A percentile compares a stretch with the other conserved stretches of the same genome.
Evolutionary conservation across 1,140 invertebrate species (phyloP).

Genomic region (Drosophila pseudoobscura): DNA sequence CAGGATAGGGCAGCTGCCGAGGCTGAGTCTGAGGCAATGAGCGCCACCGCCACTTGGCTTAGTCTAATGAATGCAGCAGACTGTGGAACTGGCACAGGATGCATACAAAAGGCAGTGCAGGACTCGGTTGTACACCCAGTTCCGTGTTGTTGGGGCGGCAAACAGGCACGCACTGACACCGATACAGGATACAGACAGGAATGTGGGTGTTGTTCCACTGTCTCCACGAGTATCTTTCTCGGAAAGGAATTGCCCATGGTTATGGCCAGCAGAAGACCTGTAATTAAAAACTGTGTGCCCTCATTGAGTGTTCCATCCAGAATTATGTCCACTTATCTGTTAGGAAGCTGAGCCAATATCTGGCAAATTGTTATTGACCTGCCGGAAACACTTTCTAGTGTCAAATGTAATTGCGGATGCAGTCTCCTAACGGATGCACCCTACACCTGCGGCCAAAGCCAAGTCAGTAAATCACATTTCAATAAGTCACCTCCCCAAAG

Average conservation of each 20-base stretch:
- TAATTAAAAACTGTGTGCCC: conserved; percentile 68
- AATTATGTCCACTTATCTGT: conserved; percentile 62
- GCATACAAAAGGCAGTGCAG: conserved; percentile 60
- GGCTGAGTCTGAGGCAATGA: no score
- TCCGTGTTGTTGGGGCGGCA: conserved; percentile 25
- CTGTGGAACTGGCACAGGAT: conserved; percentile 72
- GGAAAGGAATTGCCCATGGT: conserved; percentile 63
- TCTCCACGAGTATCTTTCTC: neutral
- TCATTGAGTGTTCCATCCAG: conserved; percentile 3
- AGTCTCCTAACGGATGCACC: conserved; percentile 24
- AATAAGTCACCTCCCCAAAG: conserved; percentile 19
- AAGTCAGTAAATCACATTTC: conserved; percentile 65
- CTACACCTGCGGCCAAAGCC: conserved; percentile 52
- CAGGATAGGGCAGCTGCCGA: no score
- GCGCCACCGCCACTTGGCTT: conserved; percentile 51
- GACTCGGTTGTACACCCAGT: conserved; percentile 1
- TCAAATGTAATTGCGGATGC: conserved; percentile 66
- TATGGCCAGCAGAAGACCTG: conserved; percentile 55
- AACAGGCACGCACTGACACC: conserved; percentile 54
- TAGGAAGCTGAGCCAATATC: conserved; percentile 55
- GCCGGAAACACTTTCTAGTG: conserved; percentile 39
- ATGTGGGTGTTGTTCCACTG: conserved; percentile 19
- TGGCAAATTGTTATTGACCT: conserved; percentile 59
- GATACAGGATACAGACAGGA: conserved; percentile 40
- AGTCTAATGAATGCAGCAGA: conserved; percentile 77